Percentiles rank a stretch among this genome's conserved stretches.
Evolutionary conservation across 2,797 vertebrate genomes (phyloP).

Genomic region (Galago senegalensis): DNA sequence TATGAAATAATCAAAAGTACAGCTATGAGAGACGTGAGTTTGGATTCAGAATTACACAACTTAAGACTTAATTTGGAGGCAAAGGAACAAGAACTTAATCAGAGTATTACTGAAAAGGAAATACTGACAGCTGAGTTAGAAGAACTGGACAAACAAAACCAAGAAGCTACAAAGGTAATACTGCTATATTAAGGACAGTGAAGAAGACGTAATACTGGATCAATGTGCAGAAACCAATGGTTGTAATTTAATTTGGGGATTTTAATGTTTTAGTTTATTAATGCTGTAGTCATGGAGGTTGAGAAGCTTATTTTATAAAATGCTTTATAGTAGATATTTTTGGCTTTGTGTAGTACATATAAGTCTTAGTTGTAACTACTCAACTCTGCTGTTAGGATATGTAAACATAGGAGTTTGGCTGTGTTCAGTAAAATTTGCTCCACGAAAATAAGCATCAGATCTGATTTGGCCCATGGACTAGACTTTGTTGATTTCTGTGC

Average conservation of each 20-base stretch:
- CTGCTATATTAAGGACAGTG: not conserved
- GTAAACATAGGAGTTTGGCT: not conserved
- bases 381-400: not conserved
- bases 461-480: not conserved
- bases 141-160: constrained; percentile 97
- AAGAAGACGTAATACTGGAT: not conserved
- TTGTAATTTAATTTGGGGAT: not conserved
- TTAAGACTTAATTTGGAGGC: constrained; percentile 92
- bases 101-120: constrained; percentile 92
- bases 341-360: not conserved
- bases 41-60: constrained; percentile 88
- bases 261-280: constrained; percentile 37
- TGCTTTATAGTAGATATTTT: not conserved
- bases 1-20: constrained; percentile 72
- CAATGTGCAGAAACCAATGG: not conserved
- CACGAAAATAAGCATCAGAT: not conserved
- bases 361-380: not conserved
- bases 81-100: constrained; percentile 91
- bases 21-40: constrained; percentile 76
- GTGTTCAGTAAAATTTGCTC: not conserved
- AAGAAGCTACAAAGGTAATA: constrained; percentile 96
- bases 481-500: not conserved
- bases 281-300: not conserved
- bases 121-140: constrained; percentile 93
- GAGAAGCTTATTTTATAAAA: not conserved